Conservation (phyloP, 2,797 vertebrate genomes). For the Arnoldichthys spilopterus region DNA sequence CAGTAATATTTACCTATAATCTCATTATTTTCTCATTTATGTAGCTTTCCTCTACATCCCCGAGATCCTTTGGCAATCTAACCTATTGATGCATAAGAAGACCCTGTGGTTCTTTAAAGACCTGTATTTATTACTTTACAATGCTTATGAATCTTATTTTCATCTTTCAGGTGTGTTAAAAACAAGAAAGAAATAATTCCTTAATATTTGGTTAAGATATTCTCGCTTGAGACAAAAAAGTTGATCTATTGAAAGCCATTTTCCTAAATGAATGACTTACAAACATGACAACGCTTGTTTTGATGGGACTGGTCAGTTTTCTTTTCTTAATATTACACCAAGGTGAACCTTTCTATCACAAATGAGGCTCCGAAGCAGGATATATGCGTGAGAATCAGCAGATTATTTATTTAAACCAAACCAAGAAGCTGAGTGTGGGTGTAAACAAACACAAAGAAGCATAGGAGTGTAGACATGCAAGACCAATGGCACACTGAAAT, state of each 20-base stretch:
- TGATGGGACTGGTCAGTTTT: neutral
- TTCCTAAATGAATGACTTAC: too few species aligned
- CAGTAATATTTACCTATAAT: neutral
- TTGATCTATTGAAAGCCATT: too few species aligned
- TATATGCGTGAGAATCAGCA: neutral
- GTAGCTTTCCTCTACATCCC: too few species aligned
- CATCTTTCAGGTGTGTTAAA: too few species aligned
- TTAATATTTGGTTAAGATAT: too few species aligned
- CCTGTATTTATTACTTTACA: too few species aligned
- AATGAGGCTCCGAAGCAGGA: neutral
- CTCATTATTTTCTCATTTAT: neutral
- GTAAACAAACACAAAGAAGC: neutral
- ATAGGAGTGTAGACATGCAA: neutral
- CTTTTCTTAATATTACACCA: neutral
- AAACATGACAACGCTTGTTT: neutral
- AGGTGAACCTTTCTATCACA: neutral
- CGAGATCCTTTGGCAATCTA: neutral
- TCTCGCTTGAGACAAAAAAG: neutral
- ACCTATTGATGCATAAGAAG: too few species aligned
- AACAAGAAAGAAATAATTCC: too few species aligned
- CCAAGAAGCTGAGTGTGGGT: neutral
- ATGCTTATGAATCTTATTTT: too few species aligned
- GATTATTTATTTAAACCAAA: neutral
- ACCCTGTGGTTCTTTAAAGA: neutral
- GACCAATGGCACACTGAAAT: neutral